phyloP scores from a whole-genome alignment of 2,888 invertebrate genomes.

The Tetranychus piercei region DNA sequence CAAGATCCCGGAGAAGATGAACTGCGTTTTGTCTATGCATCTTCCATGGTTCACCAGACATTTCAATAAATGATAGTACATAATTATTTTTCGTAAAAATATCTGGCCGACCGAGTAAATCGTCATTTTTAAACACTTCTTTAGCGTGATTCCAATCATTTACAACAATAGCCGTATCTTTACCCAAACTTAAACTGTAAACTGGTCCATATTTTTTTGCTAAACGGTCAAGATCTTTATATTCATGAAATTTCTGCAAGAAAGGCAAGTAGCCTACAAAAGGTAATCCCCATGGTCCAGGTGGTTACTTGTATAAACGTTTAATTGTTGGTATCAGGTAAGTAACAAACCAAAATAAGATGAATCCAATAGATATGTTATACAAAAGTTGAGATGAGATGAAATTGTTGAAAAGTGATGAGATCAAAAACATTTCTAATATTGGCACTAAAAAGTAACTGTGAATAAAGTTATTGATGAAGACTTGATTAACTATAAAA shows the following conservation, averaged over 20 bases:
- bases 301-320: not conserved
- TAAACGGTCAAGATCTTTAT: not conserved
- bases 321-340: not conserved
- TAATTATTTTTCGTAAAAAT: not conserved
- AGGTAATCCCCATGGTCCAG: not conserved
- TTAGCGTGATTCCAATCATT: not conserved
- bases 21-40: too few relatives aligned
- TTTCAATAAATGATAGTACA: too few relatives aligned
- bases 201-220: not conserved
- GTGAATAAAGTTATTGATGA: too few relatives aligned
- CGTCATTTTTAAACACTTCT: not conserved
- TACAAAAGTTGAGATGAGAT: too few relatives aligned
- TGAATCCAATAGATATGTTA: too few relatives aligned
- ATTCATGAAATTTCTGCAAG: not conserved
- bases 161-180: not conserved
- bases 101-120: not conserved
- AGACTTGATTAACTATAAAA: too few relatives aligned
- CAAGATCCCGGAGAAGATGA: too few relatives aligned
- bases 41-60: too few relatives aligned
- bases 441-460: too few relatives aligned
- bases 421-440: too few relatives aligned
- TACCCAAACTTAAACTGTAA: not conserved
- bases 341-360: too few relatives aligned
- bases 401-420: too few relatives aligned
- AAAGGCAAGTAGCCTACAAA: not conserved